Percentiles rank a stretch among this genome's conserved stretches.
phyloP scores from a whole-genome alignment of 2,113 vertebrate species.

The Pholis gunnellus region DNA sequence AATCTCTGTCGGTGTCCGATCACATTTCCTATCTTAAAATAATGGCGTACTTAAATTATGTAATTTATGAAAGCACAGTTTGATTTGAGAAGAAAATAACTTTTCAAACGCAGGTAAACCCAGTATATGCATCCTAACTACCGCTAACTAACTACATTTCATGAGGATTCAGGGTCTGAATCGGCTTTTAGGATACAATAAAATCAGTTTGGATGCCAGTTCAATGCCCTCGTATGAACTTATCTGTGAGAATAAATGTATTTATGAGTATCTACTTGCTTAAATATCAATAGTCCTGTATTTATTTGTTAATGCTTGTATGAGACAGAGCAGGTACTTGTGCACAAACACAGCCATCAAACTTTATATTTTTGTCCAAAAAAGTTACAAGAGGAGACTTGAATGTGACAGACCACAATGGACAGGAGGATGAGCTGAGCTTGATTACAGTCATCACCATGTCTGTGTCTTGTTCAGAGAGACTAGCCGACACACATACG shows the following conservation, averaged over 20 bases:
- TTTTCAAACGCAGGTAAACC: too few relatives aligned
- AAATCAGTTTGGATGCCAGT: too few relatives aligned
- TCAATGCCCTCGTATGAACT: not conserved
- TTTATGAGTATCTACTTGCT: not conserved
- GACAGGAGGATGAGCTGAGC: constrained; percentile 30
- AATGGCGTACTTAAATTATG: not conserved
- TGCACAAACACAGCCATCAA: not conserved
- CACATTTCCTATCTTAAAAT: not conserved
- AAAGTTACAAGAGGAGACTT: not conserved
- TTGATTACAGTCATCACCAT: constrained; percentile 65
- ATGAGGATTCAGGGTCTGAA: not conserved
- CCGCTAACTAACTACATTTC: not conserved
- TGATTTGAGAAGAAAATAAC: not conserved
- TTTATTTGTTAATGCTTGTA: not conserved
- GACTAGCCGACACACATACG: constrained; percentile 44
- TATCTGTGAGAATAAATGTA: too few relatives aligned
- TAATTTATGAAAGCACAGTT: not conserved
- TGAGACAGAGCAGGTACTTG: too few relatives aligned
- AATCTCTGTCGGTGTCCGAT: not conserved
- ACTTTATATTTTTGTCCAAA: not conserved
- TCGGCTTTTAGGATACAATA: too few relatives aligned
- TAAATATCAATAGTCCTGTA: not conserved
- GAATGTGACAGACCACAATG: constrained; percentile 27
- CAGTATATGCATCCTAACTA: too few relatives aligned
- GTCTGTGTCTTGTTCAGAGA: constrained; percentile 44